Conservation (phyloP, 1,140 invertebrate species). For the Hylaeus anthracinus region DNA sequence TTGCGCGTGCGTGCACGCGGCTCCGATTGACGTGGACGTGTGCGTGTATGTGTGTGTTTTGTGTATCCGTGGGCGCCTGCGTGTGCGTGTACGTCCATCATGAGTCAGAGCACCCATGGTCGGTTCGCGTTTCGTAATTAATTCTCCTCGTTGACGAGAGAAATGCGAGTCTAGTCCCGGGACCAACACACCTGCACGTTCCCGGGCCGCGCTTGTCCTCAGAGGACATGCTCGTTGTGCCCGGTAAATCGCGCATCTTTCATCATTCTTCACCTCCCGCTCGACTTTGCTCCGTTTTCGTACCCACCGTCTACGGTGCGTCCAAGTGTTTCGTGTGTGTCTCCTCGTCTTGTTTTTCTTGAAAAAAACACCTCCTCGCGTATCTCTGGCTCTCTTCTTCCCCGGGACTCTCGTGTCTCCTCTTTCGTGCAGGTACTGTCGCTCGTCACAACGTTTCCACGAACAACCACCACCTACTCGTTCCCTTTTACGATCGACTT, state of each 20-base stretch:
- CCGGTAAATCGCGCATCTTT: conserved; percentile 44
- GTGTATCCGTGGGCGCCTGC: background rate
- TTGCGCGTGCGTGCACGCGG: background rate
- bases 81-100: conserved; percentile 61
- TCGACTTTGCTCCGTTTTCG: conserved; percentile 1
- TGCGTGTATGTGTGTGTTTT: background rate
- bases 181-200: conserved; percentile 44
- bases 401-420: background rate
- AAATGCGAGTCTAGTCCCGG: conserved; percentile 52
- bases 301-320: conserved; percentile 16
- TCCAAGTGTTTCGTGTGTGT: conserved; percentile 32
- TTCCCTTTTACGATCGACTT: background rate
- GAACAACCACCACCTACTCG: background rate
- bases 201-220: conserved; percentile 35
- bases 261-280: conserved; percentile 25
- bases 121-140: conserved; percentile 65
- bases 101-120: conserved; percentile 68
- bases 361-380: background rate
- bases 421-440: conserved; percentile 17
- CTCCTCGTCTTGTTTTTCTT: conserved; percentile 2
- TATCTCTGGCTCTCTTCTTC: background rate
- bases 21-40: background rate
- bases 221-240: conserved; percentile 56
- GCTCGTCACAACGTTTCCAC: background rate
- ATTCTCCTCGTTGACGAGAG: conserved; percentile 49